Evolutionary conservation across 2,888 invertebrate genomes (phyloP).

Genomic region (Priocnemis perturbator): DNA sequence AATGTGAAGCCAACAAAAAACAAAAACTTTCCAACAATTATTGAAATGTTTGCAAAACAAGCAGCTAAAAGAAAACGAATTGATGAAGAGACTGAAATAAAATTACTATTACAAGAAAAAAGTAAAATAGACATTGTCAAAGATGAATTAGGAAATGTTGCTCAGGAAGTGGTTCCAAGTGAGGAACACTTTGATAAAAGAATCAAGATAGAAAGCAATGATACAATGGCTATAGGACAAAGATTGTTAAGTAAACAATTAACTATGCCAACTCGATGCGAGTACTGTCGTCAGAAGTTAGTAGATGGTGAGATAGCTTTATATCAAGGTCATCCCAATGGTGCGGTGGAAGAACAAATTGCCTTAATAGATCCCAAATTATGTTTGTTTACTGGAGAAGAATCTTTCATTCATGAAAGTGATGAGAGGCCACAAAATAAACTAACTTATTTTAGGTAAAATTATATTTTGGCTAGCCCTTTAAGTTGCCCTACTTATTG

Average conservation of each 20-base stretch:
- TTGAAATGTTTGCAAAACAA: constrained; percentile 34
- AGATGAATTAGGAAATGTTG: constrained; percentile 34
- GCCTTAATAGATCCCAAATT: constrained; percentile 85
- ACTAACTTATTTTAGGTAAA: constrained; percentile 75
- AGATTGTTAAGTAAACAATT: constrained; percentile 35
- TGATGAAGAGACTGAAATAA: not conserved
- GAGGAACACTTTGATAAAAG: constrained; percentile 40
- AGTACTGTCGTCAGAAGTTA: constrained; percentile 76
- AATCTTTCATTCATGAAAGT: constrained; percentile 76
- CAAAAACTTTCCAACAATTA: constrained; percentile 8
- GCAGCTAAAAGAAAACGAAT: constrained; percentile 18
- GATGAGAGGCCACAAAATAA: constrained; percentile 80
- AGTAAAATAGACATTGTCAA: not conserved
- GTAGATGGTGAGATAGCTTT: constrained; percentile 76
- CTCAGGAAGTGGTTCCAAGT: constrained; percentile 11
- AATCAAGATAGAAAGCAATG: constrained; percentile 33
- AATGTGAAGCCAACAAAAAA: not conserved
- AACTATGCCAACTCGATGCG: constrained; percentile 69
- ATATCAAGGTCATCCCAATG: constrained; percentile 86
- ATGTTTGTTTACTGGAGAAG: constrained; percentile 83
- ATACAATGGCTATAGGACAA: not conserved
- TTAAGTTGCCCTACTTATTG: not conserved
- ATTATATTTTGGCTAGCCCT: constrained; percentile 13
- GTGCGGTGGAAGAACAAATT: constrained; percentile 86
- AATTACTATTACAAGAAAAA: not conserved